These are phyloP conservation scores for Myripristis murdjan DNA, from an alignment of 2,797 vertebrate species.

Conservation along the genomic window DNA sequence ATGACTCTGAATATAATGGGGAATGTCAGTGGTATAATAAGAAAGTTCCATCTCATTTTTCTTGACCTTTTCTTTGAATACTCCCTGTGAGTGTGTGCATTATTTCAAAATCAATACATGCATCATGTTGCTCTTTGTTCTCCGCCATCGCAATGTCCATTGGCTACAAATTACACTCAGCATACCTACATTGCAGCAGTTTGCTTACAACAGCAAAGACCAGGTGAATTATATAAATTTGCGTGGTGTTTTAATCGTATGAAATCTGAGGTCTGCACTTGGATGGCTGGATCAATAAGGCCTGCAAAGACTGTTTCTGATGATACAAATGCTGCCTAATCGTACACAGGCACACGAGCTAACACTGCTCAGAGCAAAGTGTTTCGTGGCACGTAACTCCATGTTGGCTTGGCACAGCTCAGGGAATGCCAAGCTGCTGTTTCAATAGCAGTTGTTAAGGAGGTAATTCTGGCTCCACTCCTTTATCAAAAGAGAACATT, in stretches of 20 bases:
- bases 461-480: conserved; percentile 4
- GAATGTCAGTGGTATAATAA: conserved; percentile 70
- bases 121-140: conserved; percentile 60
- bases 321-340: conserved; percentile 26
- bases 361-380: conserved; percentile 23
- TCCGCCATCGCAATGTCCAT: conserved; percentile 48
- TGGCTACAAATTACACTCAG: conserved; percentile 53
- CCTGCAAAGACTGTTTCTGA: conserved; percentile 40
- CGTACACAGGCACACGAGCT: conserved; percentile 17
- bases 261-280: conserved; percentile 32
- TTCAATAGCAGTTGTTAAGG: conserved; percentile 25
- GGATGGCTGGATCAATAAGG: conserved; percentile 58
- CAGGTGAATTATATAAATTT: conserved; percentile 37
- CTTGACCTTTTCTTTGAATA: conserved; percentile 77
- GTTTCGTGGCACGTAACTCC: conserved; percentile 25
- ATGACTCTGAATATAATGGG: conserved; percentile 56
- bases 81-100: conserved; percentile 69
- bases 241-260: conserved; percentile 46
- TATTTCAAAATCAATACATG: conserved; percentile 76
- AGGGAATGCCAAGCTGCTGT: background rate
- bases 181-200: conserved; percentile 37
- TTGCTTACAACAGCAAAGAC: conserved; percentile 43
- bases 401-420: conserved; percentile 34
- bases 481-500: background rate
- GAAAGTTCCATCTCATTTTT: conserved; percentile 71